Base-by-base conservation (phyloP, 2,797 vertebrate genomes). In the Sebastes matsubarae region DNA sequence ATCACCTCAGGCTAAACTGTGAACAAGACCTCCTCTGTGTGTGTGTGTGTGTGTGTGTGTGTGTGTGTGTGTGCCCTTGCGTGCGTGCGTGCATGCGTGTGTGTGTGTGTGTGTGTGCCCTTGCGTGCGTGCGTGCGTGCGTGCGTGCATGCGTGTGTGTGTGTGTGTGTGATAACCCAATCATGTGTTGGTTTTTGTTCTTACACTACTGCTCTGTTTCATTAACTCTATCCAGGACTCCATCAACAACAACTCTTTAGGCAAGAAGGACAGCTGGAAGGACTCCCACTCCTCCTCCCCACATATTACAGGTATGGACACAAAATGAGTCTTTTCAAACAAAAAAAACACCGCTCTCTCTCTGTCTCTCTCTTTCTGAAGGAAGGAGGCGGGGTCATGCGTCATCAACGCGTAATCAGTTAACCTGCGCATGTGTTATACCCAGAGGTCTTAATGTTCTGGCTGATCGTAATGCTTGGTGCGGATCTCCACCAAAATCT, bases 201-300 rank as follows among this genome's bases (percentile, higher is more conserved):
- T 69, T 12, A 84, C 22, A 32, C 30, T 42, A 4, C 50, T 65
- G 8, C 52, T 83, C n/a, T 73, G 55, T 63, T 18, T 88, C 36
- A 59, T 68, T 34, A 11, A 42, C n/a, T 85, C 24, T 34, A 4
- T 75, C 55, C 77, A 99, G 98, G 98, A 99, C 95, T 98, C 97
- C 54, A 96, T 99, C 93, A 99, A 99, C 95, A 99, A 99, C 94
- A 99, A 99, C 94, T 99, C 98, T 88, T 94, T 98, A 68, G 97
- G 97, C 66, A 99, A 99, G 94, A 99, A 99, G 93, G 97, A 98
- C 93, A 97, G 97, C 93, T 98, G 98, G 97, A 98, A 98, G 93
- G 97, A 98, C 67, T 96, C 97, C 73, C 97, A 96, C 86, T 98
- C 98, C 0, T 98, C 98, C 0, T 99, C 98, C 32, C 97, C 98